phyloP scores from a whole-genome alignment of 2,113 vertebrate genomes.

The Mustelus asterias region DNA sequence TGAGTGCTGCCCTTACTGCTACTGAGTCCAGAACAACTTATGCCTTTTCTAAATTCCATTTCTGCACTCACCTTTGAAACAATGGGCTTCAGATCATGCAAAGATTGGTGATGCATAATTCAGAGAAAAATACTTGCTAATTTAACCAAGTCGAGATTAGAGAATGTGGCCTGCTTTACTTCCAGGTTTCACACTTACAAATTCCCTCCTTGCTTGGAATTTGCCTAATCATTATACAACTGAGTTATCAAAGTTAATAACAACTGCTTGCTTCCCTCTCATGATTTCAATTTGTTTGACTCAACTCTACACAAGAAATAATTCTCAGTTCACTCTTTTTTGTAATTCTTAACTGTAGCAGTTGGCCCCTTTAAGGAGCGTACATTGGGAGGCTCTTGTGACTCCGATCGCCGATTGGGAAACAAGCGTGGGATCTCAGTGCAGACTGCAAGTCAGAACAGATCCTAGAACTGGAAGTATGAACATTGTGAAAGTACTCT shows the following conservation, averaged over 20 bases:
- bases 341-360: background rate
- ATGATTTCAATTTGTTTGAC: background rate
- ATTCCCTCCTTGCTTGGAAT: background rate
- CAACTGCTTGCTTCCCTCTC: background rate
- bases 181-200: background rate
- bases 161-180: background rate
- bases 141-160: background rate
- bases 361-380: too few relatives aligned
- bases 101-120: background rate
- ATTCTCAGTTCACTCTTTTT: background rate
- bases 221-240: background rate
- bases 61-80: background rate
- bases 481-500: too few relatives aligned
- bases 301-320: background rate
- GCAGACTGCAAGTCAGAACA: too few relatives aligned
- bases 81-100: background rate
- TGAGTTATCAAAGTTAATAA: background rate
- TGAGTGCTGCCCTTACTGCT: background rate
- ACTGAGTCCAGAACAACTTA: background rate
- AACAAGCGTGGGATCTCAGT: too few relatives aligned
- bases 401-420: too few relatives aligned
- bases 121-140: background rate
- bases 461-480: too few relatives aligned
- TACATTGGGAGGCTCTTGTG: too few relatives aligned
- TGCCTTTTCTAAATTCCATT: background rate